A percentile compares a stretch with the other conserved stretches of the same genome.
Conservation (phyloP, 2,113 vertebrate species). For the Cochlearius cochlearius region DNA sequence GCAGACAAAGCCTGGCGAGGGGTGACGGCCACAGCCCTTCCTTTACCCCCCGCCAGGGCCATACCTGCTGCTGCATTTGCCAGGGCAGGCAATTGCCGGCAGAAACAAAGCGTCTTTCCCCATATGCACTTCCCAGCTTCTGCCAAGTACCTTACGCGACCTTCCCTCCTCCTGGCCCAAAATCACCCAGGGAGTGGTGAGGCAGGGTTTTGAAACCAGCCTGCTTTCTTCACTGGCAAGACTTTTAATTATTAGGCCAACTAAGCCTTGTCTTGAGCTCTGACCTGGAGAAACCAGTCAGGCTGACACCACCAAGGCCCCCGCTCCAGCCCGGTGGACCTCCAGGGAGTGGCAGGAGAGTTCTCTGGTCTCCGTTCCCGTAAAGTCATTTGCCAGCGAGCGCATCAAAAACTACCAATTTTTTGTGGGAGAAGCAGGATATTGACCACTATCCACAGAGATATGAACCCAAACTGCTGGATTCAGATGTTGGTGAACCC, state of each 20-base stretch:
- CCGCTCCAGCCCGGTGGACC: neutral
- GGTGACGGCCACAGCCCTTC: constrained; percentile 39
- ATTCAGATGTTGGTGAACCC: neutral
- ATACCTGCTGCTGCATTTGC: constrained; percentile 33
- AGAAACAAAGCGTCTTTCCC: constrained; percentile 38
- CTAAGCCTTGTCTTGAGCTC: neutral
- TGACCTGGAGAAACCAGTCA: neutral
- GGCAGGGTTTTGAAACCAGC: neutral
- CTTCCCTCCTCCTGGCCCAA: constrained; percentile 27
- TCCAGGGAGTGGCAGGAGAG: neutral
- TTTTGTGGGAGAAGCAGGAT: neutral
- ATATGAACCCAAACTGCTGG: neutral
- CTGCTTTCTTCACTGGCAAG: constrained; percentile 7
- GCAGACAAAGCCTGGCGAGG: constrained; percentile 62
- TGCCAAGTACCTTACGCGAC: constrained; percentile 53
- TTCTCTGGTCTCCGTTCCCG: neutral
- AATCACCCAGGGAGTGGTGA: neutral
- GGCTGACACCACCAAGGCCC: neutral
- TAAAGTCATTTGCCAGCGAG: neutral
- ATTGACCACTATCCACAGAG: neutral
- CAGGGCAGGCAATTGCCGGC: neutral
- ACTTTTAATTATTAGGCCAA: neutral
- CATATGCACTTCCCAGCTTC: constrained; percentile 7
- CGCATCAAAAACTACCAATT: neutral
- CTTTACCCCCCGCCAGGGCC: neutral